Conservation (phyloP, 2,888 invertebrate genomes). For the Hirtodrosophila duncani region DNA sequence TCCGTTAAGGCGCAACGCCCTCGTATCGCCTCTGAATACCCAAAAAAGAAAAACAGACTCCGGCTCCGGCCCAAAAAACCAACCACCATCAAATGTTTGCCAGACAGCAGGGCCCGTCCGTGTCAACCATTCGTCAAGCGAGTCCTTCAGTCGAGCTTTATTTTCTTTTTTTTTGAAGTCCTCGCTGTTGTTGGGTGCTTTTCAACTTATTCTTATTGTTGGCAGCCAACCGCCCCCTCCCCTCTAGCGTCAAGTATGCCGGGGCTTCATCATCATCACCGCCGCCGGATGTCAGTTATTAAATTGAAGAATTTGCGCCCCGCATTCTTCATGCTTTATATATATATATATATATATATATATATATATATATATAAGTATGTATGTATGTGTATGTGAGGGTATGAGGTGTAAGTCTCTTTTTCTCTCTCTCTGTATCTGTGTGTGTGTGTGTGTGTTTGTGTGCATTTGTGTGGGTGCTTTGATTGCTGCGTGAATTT, state of each 20-base stretch:
- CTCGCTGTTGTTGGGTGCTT: not conserved
- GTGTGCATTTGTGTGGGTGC: slow-evolving; percentile 16
- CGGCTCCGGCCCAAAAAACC: slow-evolving; percentile 15
- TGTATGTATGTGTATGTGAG: not conserved
- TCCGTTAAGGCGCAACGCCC: slow-evolving; percentile 61
- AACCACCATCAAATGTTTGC: slow-evolving; percentile 24
- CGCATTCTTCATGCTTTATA: slow-evolving; percentile 20
- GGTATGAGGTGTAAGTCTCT: slow-evolving; percentile 6
- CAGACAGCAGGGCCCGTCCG: slow-evolving; percentile 23
- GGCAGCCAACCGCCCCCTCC: not conserved
- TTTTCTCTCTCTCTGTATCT: not conserved
- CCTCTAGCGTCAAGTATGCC: slow-evolving; percentile 4
- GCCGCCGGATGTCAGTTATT: slow-evolving; percentile 71
- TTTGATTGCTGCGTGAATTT: slow-evolving; percentile 61
- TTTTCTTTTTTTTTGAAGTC: slow-evolving; percentile 6
- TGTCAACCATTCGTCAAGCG: slow-evolving; percentile 71
- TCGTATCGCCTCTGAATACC: slow-evolving; percentile 30
- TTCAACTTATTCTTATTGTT: slow-evolving; percentile 6
- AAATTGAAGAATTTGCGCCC: slow-evolving; percentile 73
- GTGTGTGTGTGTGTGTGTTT: slow-evolving; percentile 1
- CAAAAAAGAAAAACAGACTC: not conserved
- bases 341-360: not conserved
- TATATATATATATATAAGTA: not conserved
- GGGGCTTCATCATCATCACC: slow-evolving; percentile 31
- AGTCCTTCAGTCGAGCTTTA: slow-evolving; percentile 39